Evolutionary conservation across 2,113 vertebrate species (phyloP), one percentile per base, ranked within the genome.

Genomic region (Furnarius figulus): DNA sequence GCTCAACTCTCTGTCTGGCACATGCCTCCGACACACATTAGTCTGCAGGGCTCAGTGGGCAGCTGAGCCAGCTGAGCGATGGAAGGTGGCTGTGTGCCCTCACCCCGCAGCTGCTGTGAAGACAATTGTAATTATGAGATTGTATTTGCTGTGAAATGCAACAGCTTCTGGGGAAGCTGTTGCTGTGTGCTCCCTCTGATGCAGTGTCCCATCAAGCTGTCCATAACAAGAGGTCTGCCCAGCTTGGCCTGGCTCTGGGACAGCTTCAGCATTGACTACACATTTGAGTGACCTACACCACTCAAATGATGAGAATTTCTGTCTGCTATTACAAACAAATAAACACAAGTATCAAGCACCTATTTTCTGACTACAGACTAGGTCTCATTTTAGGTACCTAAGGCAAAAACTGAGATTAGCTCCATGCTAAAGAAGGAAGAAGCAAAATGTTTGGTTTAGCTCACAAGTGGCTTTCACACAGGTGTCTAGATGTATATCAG

Each of bases 21-120:
- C 23, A 20, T 39, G 62, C 20, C 42, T 79, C 18, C 2, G 2
- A 35, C 58, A 50, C 28, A 31, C 0, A 1, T 59, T 53, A 72
- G 7, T 50, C 19, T 4, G 2, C 47, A 0, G 5, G 56, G 37
- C 28, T 79, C 33, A n/a, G 40, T 2, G 5, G 61, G 39, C 31
- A 2, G 5, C 31, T 25, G 40, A 22, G 72, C 46, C 27, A 42
- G n/a, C 2, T 53, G 62, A 39, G 33, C 0, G 0, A 42, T 56
- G 35, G 35, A 13, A 75, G 33, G 35, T 37, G 44, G 63, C 50
- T 63, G 5, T 1, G 5, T 82, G 61, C 25, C 66, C 33, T 85
- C 27, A 25, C 21, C 30, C 12, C 3, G 1, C 44, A 72, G 49
- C 35, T 93, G 53, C 5, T 49, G 35, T 31, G 22, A 56, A 66